Base-by-base conservation (phyloP, 2,888 invertebrate species). In the Oligia fasciuncula region DNA sequence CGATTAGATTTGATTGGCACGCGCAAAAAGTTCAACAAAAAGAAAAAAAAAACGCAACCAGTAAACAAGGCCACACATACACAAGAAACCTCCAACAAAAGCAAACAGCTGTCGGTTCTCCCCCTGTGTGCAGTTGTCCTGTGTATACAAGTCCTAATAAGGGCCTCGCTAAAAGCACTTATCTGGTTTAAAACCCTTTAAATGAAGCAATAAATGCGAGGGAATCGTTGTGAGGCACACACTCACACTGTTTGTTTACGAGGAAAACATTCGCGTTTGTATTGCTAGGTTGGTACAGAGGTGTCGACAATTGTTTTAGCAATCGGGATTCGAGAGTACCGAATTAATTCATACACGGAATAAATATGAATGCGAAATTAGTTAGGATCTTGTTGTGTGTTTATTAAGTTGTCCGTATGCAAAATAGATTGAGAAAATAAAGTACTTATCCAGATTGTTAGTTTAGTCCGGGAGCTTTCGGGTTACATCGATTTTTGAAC, bases 141-240 rank as follows among this genome's bases (percentile, higher is more conserved):
- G 90, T 93, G 91, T 93, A 92, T 90, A 92, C 92, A 91, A 84
- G 86, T 77, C 90, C 92, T 93, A 93, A 93, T 94, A 93, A 93
- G 91, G 88, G 88, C 88, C 80, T 79, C 90, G 92, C 90, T 92
- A 90, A 93, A 93, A 94, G 93, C 94, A 93, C 93, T 95, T 94
- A 94, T 93, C 93, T 92, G 93, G 87, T 93, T 94, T 93, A 93
- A 94, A 95, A 92, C 94, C 94, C 93, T 93, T 92, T 92, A 94
- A 95, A 96, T 95, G 93, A 94, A 95, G 95, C 94, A 93, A 95
- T 96, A 94, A 95, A 94, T 91, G 93, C 83, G 91, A 86, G 74
- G 73, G 87, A 87, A 89, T 87, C 85, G 81, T 88, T 85, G 88
- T 83, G 83, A 84, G 87, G 85, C 86, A 90, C 87, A 89, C 88